Conservation (phyloP, 2,888 invertebrate genomes). For the Troglohyphantes excavatus region DNA sequence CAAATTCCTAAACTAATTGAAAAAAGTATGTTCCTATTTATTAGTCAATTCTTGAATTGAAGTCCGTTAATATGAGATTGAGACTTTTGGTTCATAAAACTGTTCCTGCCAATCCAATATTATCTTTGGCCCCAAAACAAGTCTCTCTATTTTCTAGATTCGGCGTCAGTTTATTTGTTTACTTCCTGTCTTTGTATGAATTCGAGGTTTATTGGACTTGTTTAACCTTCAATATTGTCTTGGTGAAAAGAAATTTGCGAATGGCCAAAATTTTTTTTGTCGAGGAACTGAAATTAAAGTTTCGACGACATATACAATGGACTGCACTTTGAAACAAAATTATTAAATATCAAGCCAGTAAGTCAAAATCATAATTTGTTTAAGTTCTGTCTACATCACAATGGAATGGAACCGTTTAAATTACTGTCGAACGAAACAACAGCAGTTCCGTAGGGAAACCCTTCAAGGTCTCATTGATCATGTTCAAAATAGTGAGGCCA, state of each 20-base stretch:
- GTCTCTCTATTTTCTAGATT: neutral
- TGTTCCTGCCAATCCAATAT: slow-evolving; percentile 38
- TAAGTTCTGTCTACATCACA: too few relatives aligned
- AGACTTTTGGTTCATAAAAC: slow-evolving; percentile 38
- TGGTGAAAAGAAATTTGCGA: neutral
- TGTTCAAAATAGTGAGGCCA: too few relatives aligned
- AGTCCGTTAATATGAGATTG: slow-evolving; percentile 3
- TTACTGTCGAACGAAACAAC: too few relatives aligned
- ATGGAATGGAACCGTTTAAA: too few relatives aligned
- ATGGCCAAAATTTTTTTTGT: neutral
- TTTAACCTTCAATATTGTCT: neutral
- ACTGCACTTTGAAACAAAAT: too few relatives aligned
- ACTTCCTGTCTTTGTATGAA: slow-evolving; percentile 1
- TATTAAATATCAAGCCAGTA: too few relatives aligned
- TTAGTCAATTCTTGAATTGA: neutral
- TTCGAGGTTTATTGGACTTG: neutral
- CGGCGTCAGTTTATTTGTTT: neutral
- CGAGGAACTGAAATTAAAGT: neutral
- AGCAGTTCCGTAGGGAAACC: too few relatives aligned
- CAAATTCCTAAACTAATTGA: neutral
- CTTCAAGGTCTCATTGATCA: too few relatives aligned
- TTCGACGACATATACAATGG: too few relatives aligned
- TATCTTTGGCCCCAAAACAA: slow-evolving; percentile 5
- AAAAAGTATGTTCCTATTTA: neutral
- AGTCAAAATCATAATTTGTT: too few relatives aligned